These are phyloP conservation scores for Etia nguti DNA, from an alignment of 2,113 vertebrate genomes.

Conservation along the genomic window DNA sequence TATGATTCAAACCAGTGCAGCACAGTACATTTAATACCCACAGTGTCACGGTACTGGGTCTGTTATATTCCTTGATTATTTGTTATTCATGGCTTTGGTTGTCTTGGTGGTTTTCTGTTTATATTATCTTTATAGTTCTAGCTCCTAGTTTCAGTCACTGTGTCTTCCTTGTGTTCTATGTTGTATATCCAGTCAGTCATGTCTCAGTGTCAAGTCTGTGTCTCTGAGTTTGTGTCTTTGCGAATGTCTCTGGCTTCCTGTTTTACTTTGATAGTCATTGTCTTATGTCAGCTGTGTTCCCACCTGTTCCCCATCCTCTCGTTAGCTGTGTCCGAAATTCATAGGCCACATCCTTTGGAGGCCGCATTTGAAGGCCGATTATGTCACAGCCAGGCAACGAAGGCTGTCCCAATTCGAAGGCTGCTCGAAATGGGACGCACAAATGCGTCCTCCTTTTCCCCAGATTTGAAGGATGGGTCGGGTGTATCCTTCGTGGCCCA, in stretches of 20 bases:
- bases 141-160: background rate
- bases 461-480: accelerated
- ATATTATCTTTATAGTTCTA: background rate
- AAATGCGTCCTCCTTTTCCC: background rate
- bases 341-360: background rate
- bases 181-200: background rate
- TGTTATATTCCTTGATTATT: background rate
- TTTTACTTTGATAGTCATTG: background rate
- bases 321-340: background rate
- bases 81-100: accelerated
- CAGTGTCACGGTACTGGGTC: accelerated
- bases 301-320: background rate
- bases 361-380: background rate
- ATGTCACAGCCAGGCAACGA: background rate
- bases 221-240: background rate
- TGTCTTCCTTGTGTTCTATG: accelerated
- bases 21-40: background rate
- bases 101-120: accelerated
- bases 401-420: background rate
- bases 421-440: accelerated
- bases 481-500: background rate
- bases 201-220: background rate
- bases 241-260: background rate
- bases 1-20: background rate
- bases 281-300: accelerated